Base-by-base conservation (phyloP, 2,797 vertebrate genomes). In the Pseudomugil tenellus region DNA sequence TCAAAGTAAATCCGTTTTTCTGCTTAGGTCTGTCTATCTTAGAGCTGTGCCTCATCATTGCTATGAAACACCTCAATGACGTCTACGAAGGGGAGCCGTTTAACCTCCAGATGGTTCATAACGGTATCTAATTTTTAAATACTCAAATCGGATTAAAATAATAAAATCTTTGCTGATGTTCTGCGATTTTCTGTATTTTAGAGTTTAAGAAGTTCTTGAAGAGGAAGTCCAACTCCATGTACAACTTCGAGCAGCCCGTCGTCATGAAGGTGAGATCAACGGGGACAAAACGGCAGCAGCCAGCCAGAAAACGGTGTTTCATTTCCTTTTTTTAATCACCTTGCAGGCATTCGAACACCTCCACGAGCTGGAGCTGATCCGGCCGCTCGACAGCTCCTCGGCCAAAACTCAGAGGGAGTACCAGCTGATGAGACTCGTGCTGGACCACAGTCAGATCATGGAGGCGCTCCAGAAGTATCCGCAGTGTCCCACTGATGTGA, bases 71-170 rank as follows among this genome's bases (percentile, higher is more conserved):
- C 91, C 90, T 99, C 67, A 97, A 95, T 12, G 97, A 98, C 19
- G 92, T 96, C 66, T 98, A 99, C 1, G 95, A 96, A 26, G 97
- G 96, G 51, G 97, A 98, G 52, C 98, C 98, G 0, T 99, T 99
- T 88, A 99, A 99, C 87, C 96, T 99, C 80, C 97, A 99, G 73
- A 99, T 99, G 98, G 96, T 99, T 61, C 95, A 98, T 91, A 99
- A 98, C 0, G 98, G 98, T 99, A 82, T 3, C n/a, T n/a, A 3
- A 2, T n/a, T 7, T 3, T 37, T 21, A 59, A 29, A 49, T 4
- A 4, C 12, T 11, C 31, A 16, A 28, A 10, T 10, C 4, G 28
- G 1, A 32, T 32, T 29, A 29, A 29, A 1, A 31, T 10, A n/a
- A 34, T 4, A 54, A n/a, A 53, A 31, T 31, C 37, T 29, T 0